Conservation (phyloP, 1,140 invertebrate species). For the Papilio dardanus region DNA sequence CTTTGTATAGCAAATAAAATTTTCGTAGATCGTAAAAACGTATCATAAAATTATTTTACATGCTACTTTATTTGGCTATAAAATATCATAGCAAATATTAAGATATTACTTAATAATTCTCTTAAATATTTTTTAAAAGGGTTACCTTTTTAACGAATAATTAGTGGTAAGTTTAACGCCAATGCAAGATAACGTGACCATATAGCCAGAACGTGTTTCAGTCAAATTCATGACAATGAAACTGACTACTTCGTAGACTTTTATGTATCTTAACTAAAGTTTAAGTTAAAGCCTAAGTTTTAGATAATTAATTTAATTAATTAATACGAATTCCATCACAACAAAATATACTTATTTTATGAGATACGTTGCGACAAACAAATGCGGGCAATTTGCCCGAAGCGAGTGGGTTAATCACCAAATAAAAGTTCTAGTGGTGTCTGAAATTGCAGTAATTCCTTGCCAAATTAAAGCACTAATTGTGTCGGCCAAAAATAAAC, state of each 20-base stretch:
- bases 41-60: conserved; percentile 20
- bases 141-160: background rate
- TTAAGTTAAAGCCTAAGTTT: no score
- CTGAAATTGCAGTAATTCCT: conserved; percentile 64
- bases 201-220: no score
- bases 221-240: no score
- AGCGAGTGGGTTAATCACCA: conserved; percentile 71
- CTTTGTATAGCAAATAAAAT: conserved; percentile 20
- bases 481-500: conserved; percentile 61
- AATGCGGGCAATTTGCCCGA: conserved; percentile 67
- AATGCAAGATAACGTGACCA: background rate
- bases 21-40: conserved; percentile 25
- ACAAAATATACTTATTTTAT: conserved; percentile 28
- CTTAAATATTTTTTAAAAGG: background rate
- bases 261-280: no score
- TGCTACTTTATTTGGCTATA: conserved; percentile 27
- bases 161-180: background rate
- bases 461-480: conserved; percentile 65
- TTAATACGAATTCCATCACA: background rate
- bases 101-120: conserved; percentile 15
- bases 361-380: conserved; percentile 53
- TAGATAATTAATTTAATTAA: conserved; percentile 11
- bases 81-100: conserved; percentile 18
- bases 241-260: background rate
- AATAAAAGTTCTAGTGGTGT: conserved; percentile 73